These are phyloP conservation scores for Candoia aspera DNA, from an alignment of 2,113 vertebrate species.

Conservation along the genomic window DNA sequence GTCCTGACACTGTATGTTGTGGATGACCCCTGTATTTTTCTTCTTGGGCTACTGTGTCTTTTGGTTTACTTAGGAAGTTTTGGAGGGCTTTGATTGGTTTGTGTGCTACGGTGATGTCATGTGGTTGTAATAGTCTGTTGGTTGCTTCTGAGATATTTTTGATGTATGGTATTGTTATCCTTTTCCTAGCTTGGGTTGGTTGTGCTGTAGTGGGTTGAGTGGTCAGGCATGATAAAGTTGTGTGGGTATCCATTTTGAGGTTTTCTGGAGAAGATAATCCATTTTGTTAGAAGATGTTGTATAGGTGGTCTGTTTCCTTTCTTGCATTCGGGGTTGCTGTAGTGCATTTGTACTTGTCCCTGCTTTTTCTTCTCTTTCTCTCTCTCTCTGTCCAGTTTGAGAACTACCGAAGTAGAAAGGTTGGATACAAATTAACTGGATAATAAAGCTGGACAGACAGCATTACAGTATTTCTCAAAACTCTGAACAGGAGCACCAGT, in stretches of 20 bases:
- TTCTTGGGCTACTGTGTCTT: background rate
- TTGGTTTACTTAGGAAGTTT: background rate
- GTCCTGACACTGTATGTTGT: background rate
- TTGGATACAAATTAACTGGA: background rate
- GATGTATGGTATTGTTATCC: background rate
- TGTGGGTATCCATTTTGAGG: background rate
- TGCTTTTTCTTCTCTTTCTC: background rate
- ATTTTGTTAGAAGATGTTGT: background rate
- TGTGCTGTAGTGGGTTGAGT: background rate
- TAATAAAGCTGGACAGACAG: background rate
- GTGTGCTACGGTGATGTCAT: background rate
- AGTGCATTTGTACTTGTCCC: background rate
- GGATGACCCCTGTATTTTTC: background rate
- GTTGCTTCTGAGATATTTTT: background rate
- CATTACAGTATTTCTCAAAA: background rate
- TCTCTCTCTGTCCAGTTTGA: background rate
- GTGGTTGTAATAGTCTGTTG: background rate
- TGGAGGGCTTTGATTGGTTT: background rate
- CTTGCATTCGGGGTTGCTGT: background rate
- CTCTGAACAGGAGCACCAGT: background rate
- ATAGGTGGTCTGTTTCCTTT: background rate
- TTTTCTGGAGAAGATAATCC: no score
- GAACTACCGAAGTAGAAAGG: background rate
- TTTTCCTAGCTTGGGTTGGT: background rate
- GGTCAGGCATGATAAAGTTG: background rate